A percentile compares a stretch with the other conserved stretches of the same genome.
Conservation (phyloP, 2,888 invertebrate genomes). For the Lamproptera curius region DNA sequence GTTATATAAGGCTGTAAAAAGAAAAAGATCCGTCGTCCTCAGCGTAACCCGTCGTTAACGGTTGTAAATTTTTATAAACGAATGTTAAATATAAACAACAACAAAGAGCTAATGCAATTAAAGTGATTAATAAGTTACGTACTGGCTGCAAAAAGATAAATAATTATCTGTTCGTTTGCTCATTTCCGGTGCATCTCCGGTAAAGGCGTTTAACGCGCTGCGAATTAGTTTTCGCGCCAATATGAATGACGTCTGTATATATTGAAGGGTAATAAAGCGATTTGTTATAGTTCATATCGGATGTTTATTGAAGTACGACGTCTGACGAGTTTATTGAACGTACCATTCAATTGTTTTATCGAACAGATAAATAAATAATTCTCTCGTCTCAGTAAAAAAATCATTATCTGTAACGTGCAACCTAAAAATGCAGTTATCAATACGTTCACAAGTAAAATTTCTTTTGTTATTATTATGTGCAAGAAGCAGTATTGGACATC, state of each 20-base stretch:
- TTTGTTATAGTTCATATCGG: slow-evolving; percentile 12
- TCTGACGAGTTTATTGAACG: not conserved
- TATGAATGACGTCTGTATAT: slow-evolving; percentile 14
- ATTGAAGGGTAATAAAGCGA: slow-evolving; percentile 5
- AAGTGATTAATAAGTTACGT: not conserved
- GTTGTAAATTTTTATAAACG: too few species aligned
- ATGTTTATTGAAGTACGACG: slow-evolving; percentile 8
- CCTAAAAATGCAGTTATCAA: too few species aligned
- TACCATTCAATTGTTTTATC: not conserved
- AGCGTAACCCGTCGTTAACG: too few species aligned
- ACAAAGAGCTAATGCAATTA: not conserved
- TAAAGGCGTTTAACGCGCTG: slow-evolving; percentile 1
- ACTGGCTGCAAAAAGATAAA: slow-evolving; percentile 2
- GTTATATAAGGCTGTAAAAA: too few species aligned
- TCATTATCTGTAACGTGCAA: too few species aligned
- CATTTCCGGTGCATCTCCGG: slow-evolving; percentile 11
- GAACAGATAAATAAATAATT: not conserved
- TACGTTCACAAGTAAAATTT: slow-evolving; percentile 11
- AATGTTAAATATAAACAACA: too few species aligned
- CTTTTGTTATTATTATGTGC: slow-evolving; percentile 19
- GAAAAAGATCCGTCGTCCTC: too few species aligned
- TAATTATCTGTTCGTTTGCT: slow-evolving; percentile 10
- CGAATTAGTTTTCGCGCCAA: slow-evolving; percentile 11
- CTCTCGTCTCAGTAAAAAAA: not conserved
- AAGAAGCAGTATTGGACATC: slow-evolving; percentile 19